A percentile compares a stretch with the other conserved stretches of the same genome.
phyloP scores from a whole-genome alignment of 1,140 invertebrate genomes.

The Delia radicum region DNA sequence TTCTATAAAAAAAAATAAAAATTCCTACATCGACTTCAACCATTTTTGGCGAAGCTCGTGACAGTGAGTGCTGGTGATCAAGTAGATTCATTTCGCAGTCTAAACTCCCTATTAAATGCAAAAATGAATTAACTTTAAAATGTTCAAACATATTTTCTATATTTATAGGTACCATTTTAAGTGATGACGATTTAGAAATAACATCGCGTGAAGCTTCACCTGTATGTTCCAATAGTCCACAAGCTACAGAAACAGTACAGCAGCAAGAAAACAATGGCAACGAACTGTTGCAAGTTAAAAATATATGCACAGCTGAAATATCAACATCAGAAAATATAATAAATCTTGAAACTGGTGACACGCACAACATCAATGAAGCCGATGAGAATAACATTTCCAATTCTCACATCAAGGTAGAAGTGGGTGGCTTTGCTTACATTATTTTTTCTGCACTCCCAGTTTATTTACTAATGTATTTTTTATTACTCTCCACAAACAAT shows the following conservation, averaged over 20 bases:
- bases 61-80: too few species aligned
- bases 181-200: constrained; percentile 59
- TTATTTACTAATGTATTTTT: not conserved
- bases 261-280: not conserved
- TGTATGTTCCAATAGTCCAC: constrained; percentile 59
- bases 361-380: not conserved
- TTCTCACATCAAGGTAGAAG: constrained; percentile 22
- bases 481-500: not conserved
- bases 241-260: constrained; percentile 25
- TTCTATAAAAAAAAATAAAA: too few species aligned
- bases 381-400: constrained; percentile 6
- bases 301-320: not conserved
- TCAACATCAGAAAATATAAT: too few species aligned
- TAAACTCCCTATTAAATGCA: too few species aligned
- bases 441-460: too few species aligned
- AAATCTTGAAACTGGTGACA: not conserved
- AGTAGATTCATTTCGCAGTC: too few species aligned
- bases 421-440: constrained; percentile 3
- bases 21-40: too few species aligned
- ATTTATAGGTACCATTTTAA: constrained; percentile 42
- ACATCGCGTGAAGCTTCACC: constrained; percentile 68
- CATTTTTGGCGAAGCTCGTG: too few species aligned
- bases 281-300: not conserved
- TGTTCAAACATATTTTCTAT: not conserved
- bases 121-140: too few species aligned